Evolutionary conservation across 2,113 vertebrate genomes (phyloP).

Genomic region (Oriolus oriolus): DNA sequence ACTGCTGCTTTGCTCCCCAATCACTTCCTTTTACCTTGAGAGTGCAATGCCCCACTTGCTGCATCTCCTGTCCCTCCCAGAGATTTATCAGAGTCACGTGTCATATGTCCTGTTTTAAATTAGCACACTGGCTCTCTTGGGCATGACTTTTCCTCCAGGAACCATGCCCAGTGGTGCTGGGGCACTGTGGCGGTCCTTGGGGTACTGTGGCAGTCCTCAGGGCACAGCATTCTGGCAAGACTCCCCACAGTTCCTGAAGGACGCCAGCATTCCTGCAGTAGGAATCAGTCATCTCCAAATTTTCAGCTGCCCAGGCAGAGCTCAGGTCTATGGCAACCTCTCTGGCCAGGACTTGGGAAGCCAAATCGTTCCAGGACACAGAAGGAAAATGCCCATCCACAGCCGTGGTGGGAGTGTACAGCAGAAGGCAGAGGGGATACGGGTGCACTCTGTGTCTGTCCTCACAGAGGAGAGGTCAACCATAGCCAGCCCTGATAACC

Average conservation of each 20-base stretch:
- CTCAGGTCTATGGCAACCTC: neutral
- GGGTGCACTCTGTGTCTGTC: rapidly evolving
- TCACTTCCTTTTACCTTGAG: neutral
- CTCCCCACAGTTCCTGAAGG: rapidly evolving
- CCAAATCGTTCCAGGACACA: neutral
- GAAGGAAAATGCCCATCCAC: neutral
- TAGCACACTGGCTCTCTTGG: neutral
- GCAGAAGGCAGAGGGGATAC: neutral
- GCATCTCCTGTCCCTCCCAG: neutral
- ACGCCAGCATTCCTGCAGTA: neutral
- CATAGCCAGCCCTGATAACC: rapidly evolving
- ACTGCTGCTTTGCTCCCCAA: neutral
- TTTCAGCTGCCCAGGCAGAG: neutral
- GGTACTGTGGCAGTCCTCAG: neutral
- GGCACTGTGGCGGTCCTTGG: neutral
- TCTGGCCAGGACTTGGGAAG: neutral
- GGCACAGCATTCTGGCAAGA: rapidly evolving
- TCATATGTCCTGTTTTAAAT: neutral
- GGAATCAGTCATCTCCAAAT: neutral
- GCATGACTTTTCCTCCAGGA: neutral
- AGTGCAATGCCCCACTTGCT: neutral
- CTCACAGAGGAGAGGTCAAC: neutral
- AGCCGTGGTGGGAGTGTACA: neutral
- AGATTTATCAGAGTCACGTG: neutral
- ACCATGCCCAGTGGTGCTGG: rapidly evolving